Conservation (phyloP, 2,113 vertebrate genomes). For the Haemorhous mexicanus region DNA sequence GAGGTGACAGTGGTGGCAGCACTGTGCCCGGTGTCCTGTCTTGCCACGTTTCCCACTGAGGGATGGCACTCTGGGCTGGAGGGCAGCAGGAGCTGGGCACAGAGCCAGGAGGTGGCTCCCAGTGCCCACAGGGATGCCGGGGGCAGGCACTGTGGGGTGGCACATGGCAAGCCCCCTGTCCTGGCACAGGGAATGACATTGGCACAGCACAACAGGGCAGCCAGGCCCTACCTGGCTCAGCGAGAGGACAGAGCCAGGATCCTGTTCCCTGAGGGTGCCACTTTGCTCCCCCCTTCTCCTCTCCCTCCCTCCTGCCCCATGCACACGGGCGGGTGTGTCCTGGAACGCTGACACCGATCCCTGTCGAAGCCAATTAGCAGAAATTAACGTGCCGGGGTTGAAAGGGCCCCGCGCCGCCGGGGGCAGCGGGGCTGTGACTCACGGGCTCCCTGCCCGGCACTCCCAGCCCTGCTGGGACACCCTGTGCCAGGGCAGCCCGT, state of each 20-base stretch:
- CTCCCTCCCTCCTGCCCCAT: neutral
- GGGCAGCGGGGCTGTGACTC: conserved; percentile 1
- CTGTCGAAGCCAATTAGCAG: conserved; percentile 60
- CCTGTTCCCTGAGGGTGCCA: neutral
- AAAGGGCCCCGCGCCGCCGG: neutral
- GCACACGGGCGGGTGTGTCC: neutral
- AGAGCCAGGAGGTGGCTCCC: neutral
- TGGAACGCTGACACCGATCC: conserved; percentile 23
- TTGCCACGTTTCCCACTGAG: fast-evolving
- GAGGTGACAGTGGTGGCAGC: neutral
- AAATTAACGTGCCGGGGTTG: conserved; percentile 22
- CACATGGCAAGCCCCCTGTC: neutral
- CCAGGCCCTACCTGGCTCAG: neutral
- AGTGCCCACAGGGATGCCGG: fast-evolving
- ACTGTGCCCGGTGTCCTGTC: fast-evolving
- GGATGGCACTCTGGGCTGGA: fast-evolving
- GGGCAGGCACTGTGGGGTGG: neutral
- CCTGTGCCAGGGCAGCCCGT: neutral
- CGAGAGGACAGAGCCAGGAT: neutral
- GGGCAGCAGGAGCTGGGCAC: neutral
- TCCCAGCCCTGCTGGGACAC: neutral
- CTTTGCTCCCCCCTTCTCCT: neutral
- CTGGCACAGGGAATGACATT: neutral
- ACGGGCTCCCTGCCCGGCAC: neutral
- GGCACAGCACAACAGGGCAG: neutral